Evolutionary conservation across 2,113 vertebrate species (phyloP).

Genomic region (Cryptoleucopteryx plumbea): DNA sequence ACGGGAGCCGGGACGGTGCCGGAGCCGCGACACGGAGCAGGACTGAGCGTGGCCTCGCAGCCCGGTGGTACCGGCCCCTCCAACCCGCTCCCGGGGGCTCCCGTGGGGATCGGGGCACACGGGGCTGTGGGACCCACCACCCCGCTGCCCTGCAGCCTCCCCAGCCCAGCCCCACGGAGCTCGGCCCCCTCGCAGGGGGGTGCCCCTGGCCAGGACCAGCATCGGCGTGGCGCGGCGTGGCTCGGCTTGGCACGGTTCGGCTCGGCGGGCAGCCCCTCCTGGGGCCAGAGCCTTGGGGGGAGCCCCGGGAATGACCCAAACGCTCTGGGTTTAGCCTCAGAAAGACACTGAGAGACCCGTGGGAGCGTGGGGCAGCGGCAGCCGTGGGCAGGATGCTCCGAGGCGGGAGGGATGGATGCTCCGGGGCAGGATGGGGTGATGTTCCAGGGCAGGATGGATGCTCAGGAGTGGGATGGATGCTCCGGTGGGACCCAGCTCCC

Average conservation of each 20-base stretch:
- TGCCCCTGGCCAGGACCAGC: not conserved
- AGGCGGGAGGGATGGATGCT: not conserved
- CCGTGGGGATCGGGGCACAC: not conserved
- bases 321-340: not conserved
- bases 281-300: not conserved
- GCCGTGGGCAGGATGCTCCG: not conserved
- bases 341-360: not conserved
- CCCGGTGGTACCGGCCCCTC: not conserved
- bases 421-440: not conserved
- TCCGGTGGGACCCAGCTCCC: not conserved
- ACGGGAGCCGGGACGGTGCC: not conserved
- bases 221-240: too few species aligned
- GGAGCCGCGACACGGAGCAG: not conserved
- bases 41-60: not conserved
- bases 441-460: not conserved
- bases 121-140: not conserved
- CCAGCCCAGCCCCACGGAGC: not conserved
- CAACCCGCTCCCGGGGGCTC: not conserved
- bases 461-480: not conserved
- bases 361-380: not conserved
- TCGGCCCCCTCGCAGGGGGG: not conserved
- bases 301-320: not conserved
- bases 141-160: not conserved
- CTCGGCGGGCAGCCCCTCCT: not conserved
- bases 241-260: not conserved